These are phyloP conservation scores for Cromileptes altivelis DNA, from an alignment of 2,113 vertebrate genomes.

Conservation along the genomic window DNA sequence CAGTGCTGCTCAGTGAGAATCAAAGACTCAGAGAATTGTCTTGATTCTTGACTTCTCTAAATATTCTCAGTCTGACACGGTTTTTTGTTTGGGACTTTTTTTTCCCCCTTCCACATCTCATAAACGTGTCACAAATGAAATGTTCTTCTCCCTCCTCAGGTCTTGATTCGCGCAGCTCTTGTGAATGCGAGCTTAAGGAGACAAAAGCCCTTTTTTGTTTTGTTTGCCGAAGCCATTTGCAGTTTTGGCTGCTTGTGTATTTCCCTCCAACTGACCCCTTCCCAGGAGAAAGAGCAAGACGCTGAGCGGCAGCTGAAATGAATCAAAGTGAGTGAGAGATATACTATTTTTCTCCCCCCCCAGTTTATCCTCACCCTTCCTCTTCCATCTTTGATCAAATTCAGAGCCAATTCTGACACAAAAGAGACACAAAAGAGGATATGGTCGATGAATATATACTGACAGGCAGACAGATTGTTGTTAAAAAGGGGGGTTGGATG, in stretches of 20 bases:
- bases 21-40: slow-evolving; percentile 35
- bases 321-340: slow-evolving; percentile 48
- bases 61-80: slow-evolving; percentile 37
- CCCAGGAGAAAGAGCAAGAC: slow-evolving; percentile 9
- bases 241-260: slow-evolving; percentile 20
- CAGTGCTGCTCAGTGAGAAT: slow-evolving; percentile 26
- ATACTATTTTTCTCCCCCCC: neutral
- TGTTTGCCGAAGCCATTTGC: slow-evolving; percentile 21
- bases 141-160: slow-evolving; percentile 10
- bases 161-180: slow-evolving; percentile 15
- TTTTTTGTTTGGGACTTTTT: slow-evolving; percentile 19
- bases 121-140: slow-evolving; percentile 42
- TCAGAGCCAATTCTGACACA: slow-evolving; percentile 32
- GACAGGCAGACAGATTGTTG: slow-evolving; percentile 23
- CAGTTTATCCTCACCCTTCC: neutral
- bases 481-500: neutral
- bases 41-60: slow-evolving; percentile 44
- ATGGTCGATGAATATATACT: neutral
- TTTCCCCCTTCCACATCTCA: neutral
- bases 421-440: slow-evolving; percentile 33
- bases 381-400: slow-evolving; percentile 31
- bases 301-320: slow-evolving; percentile 11
- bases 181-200: slow-evolving; percentile 30
- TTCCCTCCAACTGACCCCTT: slow-evolving; percentile 46
- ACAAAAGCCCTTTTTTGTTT: slow-evolving; percentile 37